Conservation (phyloP, 1,140 invertebrate genomes). For the Harlomillsia oculata region DNA sequence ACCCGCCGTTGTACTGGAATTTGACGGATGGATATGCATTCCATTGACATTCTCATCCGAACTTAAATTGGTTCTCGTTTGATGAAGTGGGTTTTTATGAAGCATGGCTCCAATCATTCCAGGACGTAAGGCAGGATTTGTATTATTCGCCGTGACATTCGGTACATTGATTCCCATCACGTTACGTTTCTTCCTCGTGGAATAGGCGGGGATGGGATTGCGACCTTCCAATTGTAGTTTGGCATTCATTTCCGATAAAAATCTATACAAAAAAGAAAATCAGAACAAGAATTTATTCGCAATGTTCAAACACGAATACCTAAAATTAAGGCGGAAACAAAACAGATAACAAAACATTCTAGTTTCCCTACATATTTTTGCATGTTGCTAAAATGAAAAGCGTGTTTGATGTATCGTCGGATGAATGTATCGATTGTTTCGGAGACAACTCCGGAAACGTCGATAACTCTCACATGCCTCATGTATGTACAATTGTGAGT, state of each 20-base stretch:
- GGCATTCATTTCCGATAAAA: conserved; percentile 29
- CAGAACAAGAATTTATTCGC: no score
- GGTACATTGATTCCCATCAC: neutral
- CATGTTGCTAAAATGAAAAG: no score
- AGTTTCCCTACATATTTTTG: no score
- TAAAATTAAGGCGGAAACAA: no score
- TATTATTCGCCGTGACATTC: conserved; percentile 13
- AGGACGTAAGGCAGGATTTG: conserved; percentile 8
- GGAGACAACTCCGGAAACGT: no score
- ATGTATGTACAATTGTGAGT: no score
- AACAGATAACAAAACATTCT: no score
- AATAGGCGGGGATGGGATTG: conserved; percentile 21
- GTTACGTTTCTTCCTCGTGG: conserved; percentile 22
- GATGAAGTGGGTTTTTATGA: conserved; percentile 19
- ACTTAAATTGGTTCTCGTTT: conserved; percentile 11
- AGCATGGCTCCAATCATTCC: neutral
- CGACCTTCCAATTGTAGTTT: conserved; percentile 31
- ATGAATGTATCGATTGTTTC: no score
- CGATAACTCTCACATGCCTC: no score
- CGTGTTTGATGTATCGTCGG: no score
- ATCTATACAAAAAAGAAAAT: conserved; percentile 23
- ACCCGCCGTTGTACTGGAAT: conserved; percentile 6
- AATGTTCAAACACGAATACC: no score
- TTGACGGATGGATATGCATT: conserved; percentile 13
- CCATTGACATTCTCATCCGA: neutral